Base-by-base conservation (phyloP, 2,797 vertebrate species). In the Harpagifer antarcticus region DNA sequence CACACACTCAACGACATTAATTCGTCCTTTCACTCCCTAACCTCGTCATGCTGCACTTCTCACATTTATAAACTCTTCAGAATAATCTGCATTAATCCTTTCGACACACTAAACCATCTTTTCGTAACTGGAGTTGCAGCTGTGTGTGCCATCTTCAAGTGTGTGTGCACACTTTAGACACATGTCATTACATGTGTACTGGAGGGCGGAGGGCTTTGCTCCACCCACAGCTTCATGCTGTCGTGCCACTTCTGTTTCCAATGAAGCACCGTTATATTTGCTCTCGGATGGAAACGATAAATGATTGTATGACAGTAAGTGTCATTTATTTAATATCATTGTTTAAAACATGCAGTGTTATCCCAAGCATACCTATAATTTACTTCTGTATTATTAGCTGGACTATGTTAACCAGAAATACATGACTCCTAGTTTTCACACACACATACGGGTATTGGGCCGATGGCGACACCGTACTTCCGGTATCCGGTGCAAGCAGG, bases 71-170 rank as follows among this genome's bases (percentile, higher is more conserved):
- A 72, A 84, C 73, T 45, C 83, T 83, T 67, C 17, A 71, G 72
- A 83, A 74, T 85, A 68, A 89, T 89, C 77, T 84, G 80, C 67
- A 86, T 88, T 74, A 79, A 76, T 57, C 68, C 17, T 56, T 66
- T 82, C 75, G 53, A 68, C 68, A 65, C 40, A 74, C 48, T 52
- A 61, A 80, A 72, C 79, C 72, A 23, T 66, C 60, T 55, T 59
- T 68, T 72, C 78, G 76, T 77, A 79, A 73, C 62, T 74, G 56
- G 5, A 76, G 50, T 84, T 79, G 87, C 81, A 78, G 81, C 82
- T 78, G 73, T 75, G 75, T 67, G 53, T 79, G 82, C 78, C 76
- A 69, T 78, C 62, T 67, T 76, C 57, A 55, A 76, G 72, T 53
- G 71, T 60, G 72, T 58, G 68, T 48, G 57, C 72, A 42, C n/a